A percentile compares a stretch with the other conserved stretches of the same genome.
Evolutionary conservation across 2,888 invertebrate species (phyloP).

Genomic region (Salpingus planirostris): DNA sequence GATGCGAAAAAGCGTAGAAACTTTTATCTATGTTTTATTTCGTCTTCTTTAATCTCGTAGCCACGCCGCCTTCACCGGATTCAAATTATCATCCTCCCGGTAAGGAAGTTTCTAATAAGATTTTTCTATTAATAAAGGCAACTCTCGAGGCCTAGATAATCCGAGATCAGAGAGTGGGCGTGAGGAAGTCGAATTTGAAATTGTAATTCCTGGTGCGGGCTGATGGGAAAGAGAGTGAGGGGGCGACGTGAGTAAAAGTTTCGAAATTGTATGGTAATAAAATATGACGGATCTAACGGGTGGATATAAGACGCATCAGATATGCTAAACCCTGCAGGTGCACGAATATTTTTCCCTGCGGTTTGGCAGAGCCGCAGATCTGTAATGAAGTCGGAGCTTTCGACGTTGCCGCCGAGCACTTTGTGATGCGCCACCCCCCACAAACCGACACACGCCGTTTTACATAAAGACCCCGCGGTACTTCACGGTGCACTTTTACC

Average conservation of each 20-base stretch:
- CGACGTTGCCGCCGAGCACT: constrained; percentile 4
- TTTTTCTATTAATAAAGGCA: no score
- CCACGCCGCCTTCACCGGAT: no score
- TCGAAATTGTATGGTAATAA: constrained; percentile 28
- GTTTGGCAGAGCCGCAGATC: constrained; percentile 17
- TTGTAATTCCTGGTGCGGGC: no score
- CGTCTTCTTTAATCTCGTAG: no score
- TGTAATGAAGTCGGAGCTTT: constrained; percentile 9
- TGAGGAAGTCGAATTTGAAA: no score
- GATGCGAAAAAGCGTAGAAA: no score
- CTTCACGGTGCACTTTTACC: background rate
- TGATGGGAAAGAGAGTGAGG: no score
- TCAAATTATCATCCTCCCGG: no score
- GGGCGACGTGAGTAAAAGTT: constrained; percentile 19
- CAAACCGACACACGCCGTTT: constrained; percentile 8
- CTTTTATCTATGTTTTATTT: no score
- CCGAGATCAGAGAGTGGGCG: no score
- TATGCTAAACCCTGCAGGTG: constrained; percentile 28
- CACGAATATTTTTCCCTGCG: constrained; percentile 23
- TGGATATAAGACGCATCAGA: constrained; percentile 24
- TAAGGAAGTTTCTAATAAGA: no score
- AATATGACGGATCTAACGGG: constrained; percentile 22
- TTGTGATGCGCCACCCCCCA: background rate
- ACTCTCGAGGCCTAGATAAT: no score
- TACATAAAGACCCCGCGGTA: constrained; percentile 13